phyloP scores from a whole-genome alignment of 2,113 vertebrate genomes.

The Hemibagrus wyckioides region DNA sequence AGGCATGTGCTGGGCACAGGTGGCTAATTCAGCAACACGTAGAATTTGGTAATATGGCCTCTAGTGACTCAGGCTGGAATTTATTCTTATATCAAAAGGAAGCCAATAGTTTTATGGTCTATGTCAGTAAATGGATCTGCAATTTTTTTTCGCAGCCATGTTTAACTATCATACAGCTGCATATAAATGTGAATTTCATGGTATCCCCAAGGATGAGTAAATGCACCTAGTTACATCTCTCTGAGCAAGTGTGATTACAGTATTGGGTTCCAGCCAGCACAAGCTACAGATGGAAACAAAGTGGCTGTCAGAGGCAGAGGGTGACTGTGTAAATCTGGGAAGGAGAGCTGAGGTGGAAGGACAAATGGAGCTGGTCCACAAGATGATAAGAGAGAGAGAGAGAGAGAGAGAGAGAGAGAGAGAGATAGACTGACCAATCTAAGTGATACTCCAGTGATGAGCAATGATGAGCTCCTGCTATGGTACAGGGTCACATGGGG shows the following conservation, averaged over 20 bases:
- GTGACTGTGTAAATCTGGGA: slow-evolving; percentile 52
- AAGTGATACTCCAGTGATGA: slow-evolving; percentile 48
- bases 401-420: slow-evolving; percentile 13
- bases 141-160: background rate
- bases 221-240: background rate
- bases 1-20: slow-evolving; percentile 48
- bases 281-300: slow-evolving; percentile 38
- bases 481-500: slow-evolving; percentile 44
- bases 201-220: background rate
- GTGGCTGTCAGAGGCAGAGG: slow-evolving; percentile 46
- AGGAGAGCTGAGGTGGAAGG: slow-evolving; percentile 40
- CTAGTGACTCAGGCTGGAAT: slow-evolving; percentile 41
- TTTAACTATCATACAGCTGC: background rate
- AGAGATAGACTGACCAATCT: background rate
- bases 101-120: background rate
- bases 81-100: background rate
- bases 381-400: background rate
- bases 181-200: background rate
- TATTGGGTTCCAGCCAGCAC: slow-evolving; percentile 21
- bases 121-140: background rate
- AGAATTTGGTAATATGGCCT: slow-evolving; percentile 28
- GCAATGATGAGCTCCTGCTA: slow-evolving; percentile 1
- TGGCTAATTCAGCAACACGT: slow-evolving; percentile 28
- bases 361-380: slow-evolving; percentile 42
- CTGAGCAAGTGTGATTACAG: slow-evolving; percentile 3